phyloP scores from a whole-genome alignment of 92 coral and sea anemone genomes.

The Scolanthus callimorphus region DNA sequence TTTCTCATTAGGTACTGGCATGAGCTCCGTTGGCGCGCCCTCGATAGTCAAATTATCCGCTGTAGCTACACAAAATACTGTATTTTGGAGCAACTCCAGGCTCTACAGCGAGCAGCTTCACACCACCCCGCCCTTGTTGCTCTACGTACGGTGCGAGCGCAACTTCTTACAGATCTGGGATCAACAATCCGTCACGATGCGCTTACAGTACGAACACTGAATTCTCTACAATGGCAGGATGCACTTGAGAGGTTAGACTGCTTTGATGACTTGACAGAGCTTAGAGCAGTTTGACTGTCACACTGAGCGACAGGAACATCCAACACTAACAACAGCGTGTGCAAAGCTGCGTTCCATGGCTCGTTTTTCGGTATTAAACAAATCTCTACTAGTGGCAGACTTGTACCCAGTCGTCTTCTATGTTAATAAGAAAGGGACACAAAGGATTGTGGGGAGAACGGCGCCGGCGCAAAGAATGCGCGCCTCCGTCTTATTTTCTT shows the following conservation, averaged over 20 bases:
- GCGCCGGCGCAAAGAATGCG: too few species aligned
- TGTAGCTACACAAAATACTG: constrained; percentile 45
- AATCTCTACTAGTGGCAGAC: too few species aligned
- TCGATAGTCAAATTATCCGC: constrained; percentile 63
- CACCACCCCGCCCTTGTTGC: constrained; percentile 75
- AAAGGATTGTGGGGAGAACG: too few species aligned
- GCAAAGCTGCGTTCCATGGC: too few species aligned
- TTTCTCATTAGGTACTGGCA: constrained; percentile 50
- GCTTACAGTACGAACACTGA: constrained; percentile 50
- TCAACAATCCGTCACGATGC: constrained; percentile 9
- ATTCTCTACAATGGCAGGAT: constrained; percentile 69
- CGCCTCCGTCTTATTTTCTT: too few species aligned
- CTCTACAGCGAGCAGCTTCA: constrained; percentile 64
- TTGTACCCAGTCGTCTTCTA: too few species aligned
- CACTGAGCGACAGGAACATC: too few species aligned
- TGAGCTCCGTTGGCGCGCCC: constrained; percentile 60
- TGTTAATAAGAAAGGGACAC: too few species aligned
- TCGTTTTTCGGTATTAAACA: too few species aligned
- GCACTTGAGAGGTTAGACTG: constrained; percentile 77
- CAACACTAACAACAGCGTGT: too few species aligned
- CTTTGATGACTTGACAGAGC: too few species aligned
- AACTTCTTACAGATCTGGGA: constrained; percentile 66
- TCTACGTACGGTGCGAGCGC: constrained; percentile 51
- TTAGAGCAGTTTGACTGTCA: too few species aligned
- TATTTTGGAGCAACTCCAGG: constrained; percentile 46